A percentile compares a stretch with the other conserved stretches of the same genome.
Conservation (phyloP, 37 sponge, comb jelly and placozoan genomes). For the Dysidea cf. avara region DNA sequence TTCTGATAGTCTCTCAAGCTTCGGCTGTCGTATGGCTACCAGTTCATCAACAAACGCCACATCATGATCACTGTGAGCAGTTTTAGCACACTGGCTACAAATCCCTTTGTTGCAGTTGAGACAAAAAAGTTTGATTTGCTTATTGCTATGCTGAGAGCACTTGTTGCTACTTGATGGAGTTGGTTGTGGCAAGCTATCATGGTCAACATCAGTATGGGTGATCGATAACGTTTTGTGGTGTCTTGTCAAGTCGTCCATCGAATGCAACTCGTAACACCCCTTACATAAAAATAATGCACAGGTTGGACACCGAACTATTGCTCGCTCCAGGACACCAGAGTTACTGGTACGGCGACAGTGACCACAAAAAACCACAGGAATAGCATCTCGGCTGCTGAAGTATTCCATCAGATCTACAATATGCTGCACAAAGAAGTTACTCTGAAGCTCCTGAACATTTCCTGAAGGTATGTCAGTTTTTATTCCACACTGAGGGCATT, state of each 20-base stretch:
- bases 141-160: constrained; percentile 43
- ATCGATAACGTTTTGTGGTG: constrained; percentile 43
- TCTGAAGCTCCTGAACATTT: constrained; percentile 13
- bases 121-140: constrained; percentile 21
- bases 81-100: constrained; percentile 34
- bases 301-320: constrained; percentile 43
- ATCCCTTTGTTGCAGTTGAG: constrained; percentile 49
- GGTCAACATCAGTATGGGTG: constrained; percentile 23
- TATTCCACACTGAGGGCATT: constrained; percentile 42
- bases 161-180: constrained; percentile 23
- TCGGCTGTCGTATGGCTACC: too few relatives aligned
- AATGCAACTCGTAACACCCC: constrained; percentile 45
- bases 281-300: constrained; percentile 48
- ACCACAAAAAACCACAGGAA: constrained; percentile 44
- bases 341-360: constrained; percentile 29
- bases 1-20: not conserved
- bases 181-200: constrained; percentile 23
- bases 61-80: constrained; percentile 17
- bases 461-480: constrained; percentile 33
- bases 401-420: constrained; percentile 56
- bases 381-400: constrained; percentile 51
- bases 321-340: constrained; percentile 27
- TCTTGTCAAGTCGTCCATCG: constrained; percentile 53
- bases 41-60: too few relatives aligned
- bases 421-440: constrained; percentile 59